Conservation (phyloP, 2,113 vertebrate species). For the Tachuris rubrigastra region DNA sequence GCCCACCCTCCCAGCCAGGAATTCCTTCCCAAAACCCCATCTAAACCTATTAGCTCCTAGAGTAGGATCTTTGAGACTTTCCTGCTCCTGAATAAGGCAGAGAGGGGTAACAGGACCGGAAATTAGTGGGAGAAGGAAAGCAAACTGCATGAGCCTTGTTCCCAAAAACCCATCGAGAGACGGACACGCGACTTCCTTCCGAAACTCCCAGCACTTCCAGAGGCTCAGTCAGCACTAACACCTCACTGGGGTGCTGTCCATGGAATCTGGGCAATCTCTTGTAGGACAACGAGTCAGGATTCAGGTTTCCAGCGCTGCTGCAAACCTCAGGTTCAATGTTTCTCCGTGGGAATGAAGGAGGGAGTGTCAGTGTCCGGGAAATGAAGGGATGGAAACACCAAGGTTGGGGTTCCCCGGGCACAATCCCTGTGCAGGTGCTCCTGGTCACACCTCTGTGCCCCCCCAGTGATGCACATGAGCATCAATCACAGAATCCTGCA, state of each 20-base stretch:
- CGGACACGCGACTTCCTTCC: rapidly evolving
- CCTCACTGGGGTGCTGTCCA: rapidly evolving
- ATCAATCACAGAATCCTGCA: not conserved
- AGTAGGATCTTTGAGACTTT: not conserved
- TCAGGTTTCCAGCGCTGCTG: not conserved
- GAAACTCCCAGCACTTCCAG: not conserved
- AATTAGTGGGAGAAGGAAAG: not conserved
- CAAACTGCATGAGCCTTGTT: not conserved
- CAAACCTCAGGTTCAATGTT: not conserved
- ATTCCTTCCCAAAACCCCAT: not conserved
- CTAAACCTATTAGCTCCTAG: not conserved
- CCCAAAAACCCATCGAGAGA: not conserved
- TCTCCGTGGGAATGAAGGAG: rapidly evolving
- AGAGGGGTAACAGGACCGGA: not conserved
- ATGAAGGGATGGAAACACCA: not conserved
- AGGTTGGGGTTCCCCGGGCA: not conserved
- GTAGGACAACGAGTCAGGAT: not conserved
- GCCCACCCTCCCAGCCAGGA: rapidly evolving
- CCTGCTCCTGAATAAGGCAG: not conserved
- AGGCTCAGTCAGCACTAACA: rapidly evolving
- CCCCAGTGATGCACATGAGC: too few species aligned
- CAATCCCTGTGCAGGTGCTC: too few species aligned
- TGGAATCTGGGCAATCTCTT: rapidly evolving
- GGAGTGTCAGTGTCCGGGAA: not conserved
- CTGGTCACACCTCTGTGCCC: too few species aligned